Percentiles rank a stretch among this genome's conserved stretches.
Evolutionary conservation across 2,797 vertebrate species (phyloP).

Genomic region (Coregonus suidteri): DNA sequence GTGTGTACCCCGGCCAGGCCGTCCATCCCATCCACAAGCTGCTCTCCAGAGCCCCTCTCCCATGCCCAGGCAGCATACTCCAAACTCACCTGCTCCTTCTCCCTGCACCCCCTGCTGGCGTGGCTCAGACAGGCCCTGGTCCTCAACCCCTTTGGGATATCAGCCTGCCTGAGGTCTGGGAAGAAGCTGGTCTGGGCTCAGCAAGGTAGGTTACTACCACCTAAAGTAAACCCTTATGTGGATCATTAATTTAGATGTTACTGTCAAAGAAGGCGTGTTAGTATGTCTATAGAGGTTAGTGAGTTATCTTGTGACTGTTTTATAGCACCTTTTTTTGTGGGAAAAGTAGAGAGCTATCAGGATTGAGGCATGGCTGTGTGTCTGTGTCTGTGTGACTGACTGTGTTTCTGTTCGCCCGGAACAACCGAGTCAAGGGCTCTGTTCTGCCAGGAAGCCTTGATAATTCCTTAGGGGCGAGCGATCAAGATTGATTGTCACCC

Average conservation of each 20-base stretch:
- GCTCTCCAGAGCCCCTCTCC: slow-evolving; percentile 79
- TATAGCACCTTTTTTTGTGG: background rate
- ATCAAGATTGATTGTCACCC: no score
- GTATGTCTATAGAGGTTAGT: background rate
- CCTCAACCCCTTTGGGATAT: slow-evolving; percentile 87
- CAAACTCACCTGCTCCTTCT: slow-evolving; percentile 77
- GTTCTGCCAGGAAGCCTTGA: no score
- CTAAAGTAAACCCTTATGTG: background rate
- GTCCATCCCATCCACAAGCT: slow-evolving; percentile 83
- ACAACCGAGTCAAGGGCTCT: no score
- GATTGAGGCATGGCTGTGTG: background rate
- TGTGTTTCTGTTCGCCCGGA: slow-evolving; percentile 37
- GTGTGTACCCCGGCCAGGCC: slow-evolving; percentile 53
- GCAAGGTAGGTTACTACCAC: slow-evolving; percentile 77
- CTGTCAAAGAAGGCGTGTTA: background rate
- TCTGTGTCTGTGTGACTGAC: background rate
- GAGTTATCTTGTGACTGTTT: background rate
- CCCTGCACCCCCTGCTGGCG: slow-evolving; percentile 79
- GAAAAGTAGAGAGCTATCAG: background rate
- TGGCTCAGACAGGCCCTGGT: slow-evolving; percentile 82
- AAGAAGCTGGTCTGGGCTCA: slow-evolving; percentile 93
- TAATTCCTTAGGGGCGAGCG: no score
- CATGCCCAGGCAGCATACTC: slow-evolving; percentile 82
- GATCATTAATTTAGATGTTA: background rate
- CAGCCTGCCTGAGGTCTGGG: slow-evolving; percentile 85